Evolutionary conservation across 2,888 invertebrate species (phyloP).

Genomic region (Bhutanitis thaidina): DNA sequence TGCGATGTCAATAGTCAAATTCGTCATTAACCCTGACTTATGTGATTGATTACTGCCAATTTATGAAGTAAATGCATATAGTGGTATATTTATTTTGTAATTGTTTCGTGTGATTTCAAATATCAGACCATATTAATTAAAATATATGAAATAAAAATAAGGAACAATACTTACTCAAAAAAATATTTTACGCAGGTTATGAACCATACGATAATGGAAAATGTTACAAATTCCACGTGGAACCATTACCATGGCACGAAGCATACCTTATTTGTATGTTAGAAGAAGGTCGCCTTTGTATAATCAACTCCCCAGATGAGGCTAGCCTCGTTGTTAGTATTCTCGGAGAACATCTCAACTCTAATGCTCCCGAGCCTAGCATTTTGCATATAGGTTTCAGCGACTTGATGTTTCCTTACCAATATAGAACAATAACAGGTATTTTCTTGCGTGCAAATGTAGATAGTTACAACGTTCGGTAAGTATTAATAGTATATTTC

Average conservation of each 20-base stretch:
- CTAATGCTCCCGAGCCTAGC: conserved; percentile 42
- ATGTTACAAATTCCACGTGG: conserved; percentile 48
- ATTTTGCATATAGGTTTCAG: conserved; percentile 49
- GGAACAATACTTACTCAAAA: no score
- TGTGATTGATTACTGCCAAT: no score
- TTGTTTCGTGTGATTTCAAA: no score
- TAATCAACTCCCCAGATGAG: conserved; percentile 46
- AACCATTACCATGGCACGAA: conserved; percentile 48
- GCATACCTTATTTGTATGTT: conserved; percentile 43
- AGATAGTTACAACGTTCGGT: no score
- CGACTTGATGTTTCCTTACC: conserved; percentile 48
- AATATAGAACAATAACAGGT: conserved; percentile 49
- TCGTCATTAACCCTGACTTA: no score
- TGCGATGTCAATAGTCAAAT: no score
- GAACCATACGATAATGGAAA: conserved; percentile 34
- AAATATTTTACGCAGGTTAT: conserved; percentile 33
- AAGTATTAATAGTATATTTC: no score
- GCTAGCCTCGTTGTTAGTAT: conserved; percentile 40
- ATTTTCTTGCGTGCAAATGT: no score
- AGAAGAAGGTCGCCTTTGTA: conserved; percentile 43
- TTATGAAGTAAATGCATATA: no score
- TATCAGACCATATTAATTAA: no score
- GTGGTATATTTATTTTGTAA: no score
- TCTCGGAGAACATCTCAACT: conserved; percentile 39
- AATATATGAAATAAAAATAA: no score